Percentiles rank a stretch among this genome's conserved stretches.
Conservation (phyloP, 1,140 invertebrate genomes). For the Drosophila oshimai region DNA sequence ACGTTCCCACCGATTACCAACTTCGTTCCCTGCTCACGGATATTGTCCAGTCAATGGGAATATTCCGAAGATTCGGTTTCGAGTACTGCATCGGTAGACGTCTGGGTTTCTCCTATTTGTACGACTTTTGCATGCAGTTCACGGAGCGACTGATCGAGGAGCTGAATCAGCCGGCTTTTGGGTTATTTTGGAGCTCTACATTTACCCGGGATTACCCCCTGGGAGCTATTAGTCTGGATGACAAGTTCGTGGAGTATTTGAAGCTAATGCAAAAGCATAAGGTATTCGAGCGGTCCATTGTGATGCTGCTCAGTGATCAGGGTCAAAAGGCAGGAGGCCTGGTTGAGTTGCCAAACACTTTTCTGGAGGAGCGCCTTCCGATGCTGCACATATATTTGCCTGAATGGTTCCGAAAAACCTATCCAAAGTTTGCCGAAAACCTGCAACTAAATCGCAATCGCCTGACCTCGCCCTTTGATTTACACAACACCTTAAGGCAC, state of each 20-base stretch:
- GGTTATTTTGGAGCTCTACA: conserved; percentile 90
- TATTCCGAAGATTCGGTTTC: not conserved
- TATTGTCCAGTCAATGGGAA: conserved; percentile 75
- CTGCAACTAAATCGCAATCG: conserved; percentile 88
- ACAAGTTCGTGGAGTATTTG: conserved; percentile 84
- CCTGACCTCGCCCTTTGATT: conserved; percentile 91
- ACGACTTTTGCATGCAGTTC: conserved; percentile 85
- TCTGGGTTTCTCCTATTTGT: conserved; percentile 84
- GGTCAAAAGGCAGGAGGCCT: conserved; percentile 93
- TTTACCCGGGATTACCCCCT: conserved; percentile 90
- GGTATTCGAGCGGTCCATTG: conserved; percentile 86
- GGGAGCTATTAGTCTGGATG: conserved; percentile 87
- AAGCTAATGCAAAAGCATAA: conserved; percentile 46
- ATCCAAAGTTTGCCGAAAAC: conserved; percentile 86
- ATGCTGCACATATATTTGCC: conserved; percentile 91
- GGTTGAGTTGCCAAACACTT: conserved; percentile 86
- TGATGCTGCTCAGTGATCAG: conserved; percentile 95
- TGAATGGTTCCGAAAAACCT: conserved; percentile 86
- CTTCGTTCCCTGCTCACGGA: conserved; percentile 88
- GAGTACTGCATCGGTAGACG: conserved; percentile 84
- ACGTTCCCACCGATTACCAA: conserved; percentile 91
- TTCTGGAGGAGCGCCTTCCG: conserved; percentile 94
- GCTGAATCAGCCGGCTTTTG: conserved; percentile 85
- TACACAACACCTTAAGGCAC: conserved; percentile 87
- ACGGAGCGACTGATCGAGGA: conserved; percentile 58